Evolutionary conservation across 1,140 invertebrate genomes (phyloP).

Genomic region (Helicoverpa zea): DNA sequence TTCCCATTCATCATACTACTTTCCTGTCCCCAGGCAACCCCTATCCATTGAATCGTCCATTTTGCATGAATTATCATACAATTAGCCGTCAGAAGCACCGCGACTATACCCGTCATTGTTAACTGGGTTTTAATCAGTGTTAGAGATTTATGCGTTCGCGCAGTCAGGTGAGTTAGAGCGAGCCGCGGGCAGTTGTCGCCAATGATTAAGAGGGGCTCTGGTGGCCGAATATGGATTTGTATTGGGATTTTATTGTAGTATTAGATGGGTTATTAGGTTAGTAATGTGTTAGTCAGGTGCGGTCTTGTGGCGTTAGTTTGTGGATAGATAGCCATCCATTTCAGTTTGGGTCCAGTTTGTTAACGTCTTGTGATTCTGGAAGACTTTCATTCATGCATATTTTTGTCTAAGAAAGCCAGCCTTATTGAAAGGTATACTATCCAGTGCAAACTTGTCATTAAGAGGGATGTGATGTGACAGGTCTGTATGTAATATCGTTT

Average conservation of each 20-base stretch:
- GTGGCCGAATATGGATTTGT: not conserved
- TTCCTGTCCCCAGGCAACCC: not conserved
- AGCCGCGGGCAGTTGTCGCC: conserved; percentile 30
- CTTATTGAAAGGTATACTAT: too few species aligned
- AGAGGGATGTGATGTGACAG: too few species aligned
- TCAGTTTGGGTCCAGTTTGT: too few species aligned
- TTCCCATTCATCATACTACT: not conserved
- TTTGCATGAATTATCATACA: conserved; percentile 51
- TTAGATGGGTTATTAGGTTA: too few species aligned
- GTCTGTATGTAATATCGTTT: too few species aligned
- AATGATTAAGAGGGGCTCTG: conserved; percentile 6
- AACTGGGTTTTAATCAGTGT: conserved; percentile 37
- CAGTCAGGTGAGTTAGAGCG: conserved; percentile 19
- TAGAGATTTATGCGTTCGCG: conserved; percentile 25
- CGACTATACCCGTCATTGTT: conserved; percentile 40
- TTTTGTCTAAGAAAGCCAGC: too few species aligned
- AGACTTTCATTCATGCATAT: too few species aligned
- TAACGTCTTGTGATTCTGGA: too few species aligned
- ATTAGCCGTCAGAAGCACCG: conserved; percentile 35
- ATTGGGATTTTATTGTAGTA: not conserved
- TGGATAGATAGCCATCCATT: too few species aligned
- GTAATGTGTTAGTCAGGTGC: not conserved
- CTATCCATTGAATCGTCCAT: conserved; percentile 39
- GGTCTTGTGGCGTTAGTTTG: too few species aligned
- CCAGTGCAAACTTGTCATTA: too few species aligned